phyloP scores from a whole-genome alignment of 2,797 vertebrate species.

The Pantherophis alleghaniensis region DNA sequence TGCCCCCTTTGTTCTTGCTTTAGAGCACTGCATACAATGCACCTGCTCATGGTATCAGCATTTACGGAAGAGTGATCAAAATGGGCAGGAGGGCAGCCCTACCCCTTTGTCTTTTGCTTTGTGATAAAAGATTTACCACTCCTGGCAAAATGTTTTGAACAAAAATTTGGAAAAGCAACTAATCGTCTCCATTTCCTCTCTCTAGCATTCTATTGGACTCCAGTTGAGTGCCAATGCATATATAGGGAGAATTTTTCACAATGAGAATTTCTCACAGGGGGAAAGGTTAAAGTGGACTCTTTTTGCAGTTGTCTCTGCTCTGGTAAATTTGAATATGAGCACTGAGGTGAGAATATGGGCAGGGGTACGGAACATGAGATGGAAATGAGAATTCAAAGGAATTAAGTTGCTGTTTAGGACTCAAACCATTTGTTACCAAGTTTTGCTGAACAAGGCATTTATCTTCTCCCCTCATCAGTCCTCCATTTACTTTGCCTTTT shows the following conservation, averaged over 20 bases:
- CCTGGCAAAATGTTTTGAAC: background rate
- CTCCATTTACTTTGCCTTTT: background rate
- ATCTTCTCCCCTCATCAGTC: background rate
- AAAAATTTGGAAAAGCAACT: background rate
- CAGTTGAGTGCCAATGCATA: background rate
- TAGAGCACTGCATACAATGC: background rate
- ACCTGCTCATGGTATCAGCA: background rate
- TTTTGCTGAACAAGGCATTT: background rate
- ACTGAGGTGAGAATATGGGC: background rate
- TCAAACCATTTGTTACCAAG: background rate
- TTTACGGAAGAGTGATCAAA: background rate
- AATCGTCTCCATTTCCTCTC: background rate
- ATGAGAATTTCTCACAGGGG: background rate
- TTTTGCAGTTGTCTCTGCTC: background rate
- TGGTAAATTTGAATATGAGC: background rate
- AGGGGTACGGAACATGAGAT: background rate
- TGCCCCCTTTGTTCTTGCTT: background rate
- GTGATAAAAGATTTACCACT: background rate
- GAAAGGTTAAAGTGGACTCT: background rate
- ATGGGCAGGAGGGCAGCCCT: background rate
- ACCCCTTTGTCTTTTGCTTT: background rate
- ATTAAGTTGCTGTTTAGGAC: background rate
- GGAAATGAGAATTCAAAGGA: background rate
- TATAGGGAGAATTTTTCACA: background rate
- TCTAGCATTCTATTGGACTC: background rate